Conservation (phyloP, 2,797 vertebrate species). For the Spea hammondii region DNA sequence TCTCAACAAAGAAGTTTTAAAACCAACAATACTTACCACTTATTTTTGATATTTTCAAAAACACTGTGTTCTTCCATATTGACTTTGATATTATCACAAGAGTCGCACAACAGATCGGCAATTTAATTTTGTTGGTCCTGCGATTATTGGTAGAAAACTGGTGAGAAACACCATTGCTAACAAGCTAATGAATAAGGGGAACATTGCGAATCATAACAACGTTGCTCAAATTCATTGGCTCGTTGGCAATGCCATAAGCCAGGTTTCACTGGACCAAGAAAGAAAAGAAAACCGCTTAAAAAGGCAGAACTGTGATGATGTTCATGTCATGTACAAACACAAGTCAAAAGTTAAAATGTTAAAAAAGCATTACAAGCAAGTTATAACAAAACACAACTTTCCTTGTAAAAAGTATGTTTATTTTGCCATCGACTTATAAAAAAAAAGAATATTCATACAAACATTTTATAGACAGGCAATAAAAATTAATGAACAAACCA, state of each 20-base stretch:
- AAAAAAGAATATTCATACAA: background rate
- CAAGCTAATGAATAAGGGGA: conserved; percentile 54
- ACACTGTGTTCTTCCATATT: conserved; percentile 14
- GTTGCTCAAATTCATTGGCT: conserved; percentile 54
- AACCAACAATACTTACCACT: conserved; percentile 39
- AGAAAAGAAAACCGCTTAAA: conserved; percentile 31
- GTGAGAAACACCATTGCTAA: conserved; percentile 51
- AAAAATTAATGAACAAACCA: background rate
- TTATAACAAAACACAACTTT: background rate
- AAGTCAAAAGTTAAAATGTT: background rate
- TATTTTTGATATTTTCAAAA: conserved; percentile 27
- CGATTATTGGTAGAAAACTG: conserved; percentile 35
- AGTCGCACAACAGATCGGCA: conserved; percentile 23
- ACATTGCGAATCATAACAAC: conserved; percentile 52
- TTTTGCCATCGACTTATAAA: background rate
- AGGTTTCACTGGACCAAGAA: conserved; percentile 44
- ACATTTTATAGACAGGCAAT: background rate
- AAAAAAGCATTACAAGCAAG: background rate
- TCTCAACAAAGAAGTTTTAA: background rate
- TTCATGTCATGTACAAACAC: conserved; percentile 4
- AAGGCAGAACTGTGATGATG: conserved; percentile 28
- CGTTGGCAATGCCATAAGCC: conserved; percentile 51
- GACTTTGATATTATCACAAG: conserved; percentile 31
- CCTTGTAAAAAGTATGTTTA: too few species aligned
- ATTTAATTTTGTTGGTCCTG: conserved; percentile 30